Conservation (phyloP, 2,888 invertebrate genomes). For the Folsomia candida region DNA sequence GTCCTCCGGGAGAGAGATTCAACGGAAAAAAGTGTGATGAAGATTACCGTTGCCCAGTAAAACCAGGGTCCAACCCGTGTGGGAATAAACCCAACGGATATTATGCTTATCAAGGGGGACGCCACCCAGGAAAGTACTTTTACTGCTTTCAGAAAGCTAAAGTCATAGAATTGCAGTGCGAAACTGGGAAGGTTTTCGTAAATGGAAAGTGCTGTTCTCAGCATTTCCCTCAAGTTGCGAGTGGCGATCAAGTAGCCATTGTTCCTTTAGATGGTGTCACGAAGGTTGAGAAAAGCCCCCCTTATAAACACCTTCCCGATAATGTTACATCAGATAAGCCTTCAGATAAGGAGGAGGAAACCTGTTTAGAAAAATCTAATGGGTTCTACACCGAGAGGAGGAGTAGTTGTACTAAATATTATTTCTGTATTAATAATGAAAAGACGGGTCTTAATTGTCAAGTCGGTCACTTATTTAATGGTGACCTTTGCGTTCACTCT, state of each 20-base stretch:
- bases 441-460: slow-evolving; percentile 47
- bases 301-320: not conserved
- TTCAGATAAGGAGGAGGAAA: not conserved
- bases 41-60: slow-evolving; percentile 36
- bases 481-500: slow-evolving; percentile 47
- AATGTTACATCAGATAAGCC: not conserved
- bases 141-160: slow-evolving; percentile 49
- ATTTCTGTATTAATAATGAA: slow-evolving; percentile 43
- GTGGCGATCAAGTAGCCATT: not conserved
- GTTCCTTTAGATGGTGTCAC: not conserved
- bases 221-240: not conserved
- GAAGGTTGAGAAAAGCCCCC: not conserved
- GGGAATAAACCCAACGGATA: slow-evolving; percentile 44
- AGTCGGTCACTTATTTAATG: slow-evolving; percentile 44
- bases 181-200: slow-evolving; percentile 43
- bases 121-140: slow-evolving; percentile 41
- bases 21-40: slow-evolving; percentile 46
- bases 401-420: slow-evolving; percentile 43
- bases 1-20: slow-evolving; percentile 41
- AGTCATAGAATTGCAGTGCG: slow-evolving; percentile 48
- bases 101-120: slow-evolving; percentile 33
- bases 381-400: slow-evolving; percentile 45
- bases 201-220: slow-evolving; percentile 21
- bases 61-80: slow-evolving; percentile 39
- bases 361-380: slow-evolving; percentile 41